These are phyloP conservation scores for Drosophila pachea DNA, from an alignment of 1,140 invertebrate genomes.

Conservation along the genomic window DNA sequence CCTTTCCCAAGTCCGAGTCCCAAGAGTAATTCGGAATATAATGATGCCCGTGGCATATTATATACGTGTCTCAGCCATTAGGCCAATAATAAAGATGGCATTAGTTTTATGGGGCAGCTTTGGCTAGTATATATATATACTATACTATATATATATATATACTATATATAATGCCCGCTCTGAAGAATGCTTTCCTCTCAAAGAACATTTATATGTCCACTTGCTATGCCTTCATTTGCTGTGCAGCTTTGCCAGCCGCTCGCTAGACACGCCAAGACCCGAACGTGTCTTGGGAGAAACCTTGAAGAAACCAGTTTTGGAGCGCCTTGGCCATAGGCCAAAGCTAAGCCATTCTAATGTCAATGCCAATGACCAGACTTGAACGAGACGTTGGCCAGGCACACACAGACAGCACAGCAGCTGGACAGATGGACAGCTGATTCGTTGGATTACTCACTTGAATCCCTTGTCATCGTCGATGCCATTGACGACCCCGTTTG, in stretches of 20 bases:
- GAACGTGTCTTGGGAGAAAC: constrained; percentile 37
- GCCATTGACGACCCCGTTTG: constrained; percentile 89
- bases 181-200: too few relatives aligned
- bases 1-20: too few relatives aligned
- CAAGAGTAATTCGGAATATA: too few relatives aligned
- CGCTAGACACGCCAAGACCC: neutral
- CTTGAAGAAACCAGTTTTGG: constrained; percentile 66
- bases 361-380: constrained; percentile 62
- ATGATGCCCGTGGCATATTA: too few relatives aligned
- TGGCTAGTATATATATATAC: too few relatives aligned
- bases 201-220: neutral
- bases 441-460: constrained; percentile 85
- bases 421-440: constrained; percentile 25
- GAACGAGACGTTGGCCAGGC: constrained; percentile 19
- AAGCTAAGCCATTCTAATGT: constrained; percentile 54
- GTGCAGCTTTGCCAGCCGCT: neutral
- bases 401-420: constrained; percentile 10
- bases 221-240: neutral
- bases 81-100: too few relatives aligned
- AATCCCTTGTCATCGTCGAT: constrained; percentile 94
- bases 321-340: constrained; percentile 12
- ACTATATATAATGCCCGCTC: too few relatives aligned
- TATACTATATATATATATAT: too few relatives aligned
- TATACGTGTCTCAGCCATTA: too few relatives aligned
- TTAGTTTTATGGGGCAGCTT: too few relatives aligned